A percentile compares a stretch with the other conserved stretches of the same genome.
phyloP scores from a whole-genome alignment of 2,888 invertebrate genomes.

The Cepaea hortensis region DNA sequence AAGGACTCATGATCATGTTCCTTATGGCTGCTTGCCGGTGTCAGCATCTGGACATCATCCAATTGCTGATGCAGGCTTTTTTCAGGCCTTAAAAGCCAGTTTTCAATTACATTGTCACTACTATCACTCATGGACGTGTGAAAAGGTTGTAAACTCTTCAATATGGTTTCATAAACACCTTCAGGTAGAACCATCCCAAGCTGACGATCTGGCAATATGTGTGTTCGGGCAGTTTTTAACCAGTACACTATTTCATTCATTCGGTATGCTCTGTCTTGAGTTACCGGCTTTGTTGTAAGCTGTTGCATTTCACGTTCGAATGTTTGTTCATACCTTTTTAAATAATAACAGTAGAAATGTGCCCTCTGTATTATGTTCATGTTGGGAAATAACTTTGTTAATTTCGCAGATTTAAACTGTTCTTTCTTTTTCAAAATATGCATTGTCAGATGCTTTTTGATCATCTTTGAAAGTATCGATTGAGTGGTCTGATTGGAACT shows the following conservation, averaged over 20 bases:
- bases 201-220: slow-evolving; percentile 8
- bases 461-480: background rate
- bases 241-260: background rate
- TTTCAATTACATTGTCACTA: background rate
- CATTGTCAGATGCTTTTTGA: slow-evolving; percentile 12
- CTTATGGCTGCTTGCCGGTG: background rate
- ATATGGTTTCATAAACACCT: background rate
- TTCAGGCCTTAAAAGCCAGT: slow-evolving; percentile 21
- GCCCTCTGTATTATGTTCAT: background rate
- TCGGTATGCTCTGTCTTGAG: background rate
- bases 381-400: background rate
- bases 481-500: background rate
- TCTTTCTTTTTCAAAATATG: background rate
- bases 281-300: background rate
- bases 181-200: background rate
- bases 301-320: background rate
- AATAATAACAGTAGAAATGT: no score
- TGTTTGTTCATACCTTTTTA: no score
- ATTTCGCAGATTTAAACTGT: no score
- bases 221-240: background rate
- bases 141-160: no score
- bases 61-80: background rate
- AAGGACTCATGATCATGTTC: background rate
- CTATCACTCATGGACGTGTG: no score
- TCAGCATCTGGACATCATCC: background rate